Conservation (phyloP, 2,888 invertebrate species). For the Blastobasis adustella region DNA sequence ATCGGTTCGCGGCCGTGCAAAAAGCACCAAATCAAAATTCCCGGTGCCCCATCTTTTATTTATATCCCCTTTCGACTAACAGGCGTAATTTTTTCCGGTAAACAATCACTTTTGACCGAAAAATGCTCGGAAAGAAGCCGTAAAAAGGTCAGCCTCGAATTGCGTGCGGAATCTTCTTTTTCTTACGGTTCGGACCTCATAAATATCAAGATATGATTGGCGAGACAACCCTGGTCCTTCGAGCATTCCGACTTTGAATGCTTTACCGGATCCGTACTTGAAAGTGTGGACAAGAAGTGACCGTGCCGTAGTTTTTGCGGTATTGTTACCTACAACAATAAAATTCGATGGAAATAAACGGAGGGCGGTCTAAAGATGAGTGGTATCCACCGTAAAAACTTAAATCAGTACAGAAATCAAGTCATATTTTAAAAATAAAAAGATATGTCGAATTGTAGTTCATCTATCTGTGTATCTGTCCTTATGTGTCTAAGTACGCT, state of each 20-base stretch:
- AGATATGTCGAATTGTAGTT: too few relatives aligned
- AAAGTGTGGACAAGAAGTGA: neutral
- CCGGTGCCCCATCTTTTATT: conserved; percentile 65
- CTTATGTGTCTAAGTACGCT: too few relatives aligned
- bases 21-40: conserved; percentile 72
- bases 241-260: conserved; percentile 12
- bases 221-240: conserved; percentile 20
- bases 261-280: conserved; percentile 7
- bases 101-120: conserved; percentile 74
- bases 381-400: too few relatives aligned
- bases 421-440: too few relatives aligned
- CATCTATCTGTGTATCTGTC: too few relatives aligned
- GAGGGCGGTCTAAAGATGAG: too few relatives aligned
- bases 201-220: conserved; percentile 63
- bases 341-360: too few relatives aligned
- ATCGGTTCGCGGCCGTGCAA: conserved; percentile 47
- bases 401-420: too few relatives aligned
- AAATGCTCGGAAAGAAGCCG: conserved; percentile 66
- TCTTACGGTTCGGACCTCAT: conserved; percentile 30
- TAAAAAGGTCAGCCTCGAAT: conserved; percentile 56
- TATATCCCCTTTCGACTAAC: conserved; percentile 65
- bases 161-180: conserved; percentile 27
- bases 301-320: too few relatives aligned
- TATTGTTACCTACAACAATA: too few relatives aligned
- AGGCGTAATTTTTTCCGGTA: conserved; percentile 74